Base-by-base conservation (phyloP, 2,113 vertebrate species). In the Equus przewalskii region DNA sequence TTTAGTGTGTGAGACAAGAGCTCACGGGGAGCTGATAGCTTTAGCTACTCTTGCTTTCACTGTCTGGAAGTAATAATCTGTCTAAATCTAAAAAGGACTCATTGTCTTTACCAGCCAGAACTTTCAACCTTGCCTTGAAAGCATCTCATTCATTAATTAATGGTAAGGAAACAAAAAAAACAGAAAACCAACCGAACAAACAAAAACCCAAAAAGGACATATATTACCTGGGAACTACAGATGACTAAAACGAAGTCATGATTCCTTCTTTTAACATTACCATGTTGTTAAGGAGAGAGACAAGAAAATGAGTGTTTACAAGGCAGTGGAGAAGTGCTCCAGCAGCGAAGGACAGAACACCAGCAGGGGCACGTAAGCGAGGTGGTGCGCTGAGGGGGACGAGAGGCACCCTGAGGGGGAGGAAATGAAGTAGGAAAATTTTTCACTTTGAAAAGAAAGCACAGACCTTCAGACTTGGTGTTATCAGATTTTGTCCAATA, bases 81-180 rank as follows among this genome's bases (percentile, higher is more conserved):
- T 73, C 72, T 80, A 67, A 90, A 73, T 80, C 65, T 51, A 64
- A 89, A 89, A 86, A 49, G 41, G 44, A 22, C 49, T 93, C 24
- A 14, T 82, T 22, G 19, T 93, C 36, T 93, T 94, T 91, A 82
- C 70, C 49, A 95, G 78, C 9, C 69, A 89, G 84, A 33, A 36
- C 58, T 72, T 65, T 83, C 21, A 89, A 36, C 62, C 49, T 93
- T 90, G 73, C 22, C 11, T 76, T 81, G 26, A 86, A 93, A 93
- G 46, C 12, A 72, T 83, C 46, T 88, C 56, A 80, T 67, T n/a
- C 56, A 51, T 54, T 81, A 3, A 75, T 65, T 76, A 87, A 79
- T 88, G 24, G 26, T 62, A 86, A 75, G 41, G 22, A 92, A 72
- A 12, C 72, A 41, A 41, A 81, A 56, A 82, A 93, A 82, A 49